phyloP scores from a whole-genome alignment of 30 jellyfish, hydroid and myxozoan species.

The Sanderia malayensis region DNA sequence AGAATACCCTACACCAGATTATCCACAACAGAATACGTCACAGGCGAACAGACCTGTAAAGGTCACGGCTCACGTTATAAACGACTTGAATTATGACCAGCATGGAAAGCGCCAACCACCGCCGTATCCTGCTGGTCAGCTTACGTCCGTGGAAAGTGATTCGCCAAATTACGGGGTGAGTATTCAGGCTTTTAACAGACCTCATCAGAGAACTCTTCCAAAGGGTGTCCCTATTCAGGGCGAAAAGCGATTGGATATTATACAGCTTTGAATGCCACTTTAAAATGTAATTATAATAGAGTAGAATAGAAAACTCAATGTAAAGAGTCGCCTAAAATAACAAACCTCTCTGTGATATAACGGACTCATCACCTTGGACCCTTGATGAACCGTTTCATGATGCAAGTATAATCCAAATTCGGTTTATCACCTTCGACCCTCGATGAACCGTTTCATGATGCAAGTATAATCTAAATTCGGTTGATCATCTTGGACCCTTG shows the following conservation, averaged over 20 bases:
- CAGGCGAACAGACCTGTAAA: neutral
- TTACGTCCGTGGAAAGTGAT: neutral
- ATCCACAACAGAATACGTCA: neutral
- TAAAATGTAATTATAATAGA: too few species aligned
- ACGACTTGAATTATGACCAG: slow-evolving; percentile 19
- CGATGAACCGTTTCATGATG: too few species aligned
- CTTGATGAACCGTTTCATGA: too few species aligned
- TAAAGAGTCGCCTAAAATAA: too few species aligned
- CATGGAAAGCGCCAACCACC: slow-evolving; percentile 53
- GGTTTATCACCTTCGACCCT: too few species aligned
- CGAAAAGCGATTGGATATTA: slow-evolving; percentile 28
- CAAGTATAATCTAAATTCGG: too few species aligned
- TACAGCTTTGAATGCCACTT: slow-evolving; percentile 25
- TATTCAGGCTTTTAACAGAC: slow-evolving; percentile 13
- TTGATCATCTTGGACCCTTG: too few species aligned
- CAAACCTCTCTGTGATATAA: too few species aligned
- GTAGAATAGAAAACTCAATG: too few species aligned
- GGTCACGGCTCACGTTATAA: slow-evolving; percentile 2
- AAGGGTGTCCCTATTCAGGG: slow-evolving; percentile 37
- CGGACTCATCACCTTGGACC: too few species aligned
- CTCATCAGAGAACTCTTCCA: slow-evolving; percentile 44
- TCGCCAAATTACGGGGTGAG: slow-evolving; percentile 33
- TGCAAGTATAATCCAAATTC: too few species aligned
- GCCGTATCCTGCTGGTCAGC: slow-evolving; percentile 31
- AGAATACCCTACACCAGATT: too few species aligned